These are phyloP conservation scores for Habrosyne pyritoides DNA, from an alignment of 2,888 invertebrate species.

Conservation along the genomic window DNA sequence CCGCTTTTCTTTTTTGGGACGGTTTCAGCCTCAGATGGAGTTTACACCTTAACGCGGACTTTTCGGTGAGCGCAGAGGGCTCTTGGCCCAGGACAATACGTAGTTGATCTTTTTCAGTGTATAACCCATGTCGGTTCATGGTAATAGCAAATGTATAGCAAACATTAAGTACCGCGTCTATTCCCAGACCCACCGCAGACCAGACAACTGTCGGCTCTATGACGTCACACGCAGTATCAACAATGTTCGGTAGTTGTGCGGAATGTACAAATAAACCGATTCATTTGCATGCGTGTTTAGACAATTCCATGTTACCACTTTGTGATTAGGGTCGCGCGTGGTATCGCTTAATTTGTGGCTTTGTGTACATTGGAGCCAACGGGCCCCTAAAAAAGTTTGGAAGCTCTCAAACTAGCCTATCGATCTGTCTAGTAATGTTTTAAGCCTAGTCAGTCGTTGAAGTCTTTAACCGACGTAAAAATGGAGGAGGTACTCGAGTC, in stretches of 20 bases:
- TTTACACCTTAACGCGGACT: background rate
- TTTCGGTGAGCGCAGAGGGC: too few species aligned
- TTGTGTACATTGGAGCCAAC: background rate
- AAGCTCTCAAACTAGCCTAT: background rate
- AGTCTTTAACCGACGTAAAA: too few species aligned
- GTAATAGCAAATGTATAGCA: background rate
- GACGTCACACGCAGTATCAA: background rate
- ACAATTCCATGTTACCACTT: background rate
- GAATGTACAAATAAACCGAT: background rate
- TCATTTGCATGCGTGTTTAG: slow-evolving; percentile 2
- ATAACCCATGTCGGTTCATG: background rate
- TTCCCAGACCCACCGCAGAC: background rate
- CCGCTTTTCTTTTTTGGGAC: too few species aligned
- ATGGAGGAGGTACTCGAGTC: too few species aligned
- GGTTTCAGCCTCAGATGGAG: too few species aligned
- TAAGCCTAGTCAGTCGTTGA: too few species aligned
- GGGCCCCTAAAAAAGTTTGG: background rate
- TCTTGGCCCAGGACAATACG: too few species aligned
- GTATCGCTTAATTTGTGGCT: background rate
- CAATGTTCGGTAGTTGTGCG: background rate
- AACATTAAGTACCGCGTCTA: background rate
- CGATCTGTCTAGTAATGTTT: background rate
- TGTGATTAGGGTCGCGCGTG: background rate
- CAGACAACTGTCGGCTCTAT: background rate
- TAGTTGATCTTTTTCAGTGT: background rate